Conservation (phyloP, 1,140 invertebrate species). For the Geopemphigus sp. region DNA sequence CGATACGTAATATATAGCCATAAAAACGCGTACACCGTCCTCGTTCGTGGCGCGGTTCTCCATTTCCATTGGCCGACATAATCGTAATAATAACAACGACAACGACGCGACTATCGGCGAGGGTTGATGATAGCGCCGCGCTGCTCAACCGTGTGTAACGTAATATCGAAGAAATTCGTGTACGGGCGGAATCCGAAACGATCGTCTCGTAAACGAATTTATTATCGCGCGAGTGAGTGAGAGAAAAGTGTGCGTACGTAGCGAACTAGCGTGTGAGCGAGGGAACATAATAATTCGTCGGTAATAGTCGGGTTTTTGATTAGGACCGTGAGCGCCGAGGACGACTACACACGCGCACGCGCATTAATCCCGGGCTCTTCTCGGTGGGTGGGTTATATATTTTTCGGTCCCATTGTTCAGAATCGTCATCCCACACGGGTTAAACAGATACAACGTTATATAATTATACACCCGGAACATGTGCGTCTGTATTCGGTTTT, state of each 20-base stretch:
- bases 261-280: too few species aligned
- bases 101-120: too few species aligned
- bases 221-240: neutral
- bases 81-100: neutral
- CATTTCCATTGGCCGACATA: neutral
- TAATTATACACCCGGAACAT: slow-evolving; percentile 21
- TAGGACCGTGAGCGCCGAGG: neutral
- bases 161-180: too few species aligned
- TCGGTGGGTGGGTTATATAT: slow-evolving; percentile 34
- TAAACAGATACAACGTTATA: slow-evolving; percentile 11
- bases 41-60: neutral
- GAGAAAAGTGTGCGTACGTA: too few species aligned
- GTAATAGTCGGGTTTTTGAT: slow-evolving; percentile 34
- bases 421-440: slow-evolving; percentile 37
- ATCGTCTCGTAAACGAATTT: slow-evolving; percentile 15
- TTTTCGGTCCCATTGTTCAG: slow-evolving; percentile 21
- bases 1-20: slow-evolving; percentile 12
- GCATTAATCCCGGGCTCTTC: slow-evolving; percentile 8
- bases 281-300: too few species aligned
- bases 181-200: neutral
- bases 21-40: neutral
- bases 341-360: neutral
- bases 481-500: neutral
- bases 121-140: too few species aligned
- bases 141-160: too few species aligned